Evolutionary conservation across 1,140 invertebrate genomes (phyloP), one percentile per base, ranked within the genome.

Genomic region (Cardiocondyla obscurior): DNA sequence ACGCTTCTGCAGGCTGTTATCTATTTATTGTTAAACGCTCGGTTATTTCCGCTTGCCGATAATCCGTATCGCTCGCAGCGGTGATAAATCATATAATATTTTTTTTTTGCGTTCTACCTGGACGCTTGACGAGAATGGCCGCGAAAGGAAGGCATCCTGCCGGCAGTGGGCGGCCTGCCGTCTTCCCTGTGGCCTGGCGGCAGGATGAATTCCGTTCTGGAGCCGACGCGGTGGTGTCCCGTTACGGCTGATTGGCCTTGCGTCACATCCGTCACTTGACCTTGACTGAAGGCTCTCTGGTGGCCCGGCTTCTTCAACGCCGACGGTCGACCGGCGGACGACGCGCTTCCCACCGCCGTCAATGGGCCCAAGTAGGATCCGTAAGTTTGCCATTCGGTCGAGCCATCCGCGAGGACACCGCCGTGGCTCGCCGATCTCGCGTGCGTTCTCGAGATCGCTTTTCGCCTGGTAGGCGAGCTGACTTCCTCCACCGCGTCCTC

Each of bases 151-250:
- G 58, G 95, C 86, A 88, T 94, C 42, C 92, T 94, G 33, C 94
- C 28, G 91, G 93, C 53, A 94, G 94, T 77, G 88, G 91, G 6
- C 58, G 92, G 82, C 84, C 94, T 51, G 87, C 93, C 81, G 95
- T 96, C 89, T 95, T 96, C 94, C 25, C 94, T 91, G 91, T 97
- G 96, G 1, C 96, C 96, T 0, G 97, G 96, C 0, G 97, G 97
- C 36, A 98, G 94, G 55, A 98, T 98, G 88, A 98, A 98, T 87
- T 98, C 97, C 1, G 97, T 98, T 90, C 96, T 97, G 81, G 97
- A 98, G 36, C 96, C 96, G n/a, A 97, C 96, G 16, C 97, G 95
- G 88, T 95, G 96, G 93, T 98, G 97, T 0, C 97, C 96, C 25
- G 94, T 94, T 25, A 94, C 90, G 76, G 93, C 89, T 74, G 90